Percentiles rank a stretch among this genome's conserved stretches.
phyloP scores from a whole-genome alignment of 2,888 invertebrate genomes.

The Dasypolia templi region DNA sequence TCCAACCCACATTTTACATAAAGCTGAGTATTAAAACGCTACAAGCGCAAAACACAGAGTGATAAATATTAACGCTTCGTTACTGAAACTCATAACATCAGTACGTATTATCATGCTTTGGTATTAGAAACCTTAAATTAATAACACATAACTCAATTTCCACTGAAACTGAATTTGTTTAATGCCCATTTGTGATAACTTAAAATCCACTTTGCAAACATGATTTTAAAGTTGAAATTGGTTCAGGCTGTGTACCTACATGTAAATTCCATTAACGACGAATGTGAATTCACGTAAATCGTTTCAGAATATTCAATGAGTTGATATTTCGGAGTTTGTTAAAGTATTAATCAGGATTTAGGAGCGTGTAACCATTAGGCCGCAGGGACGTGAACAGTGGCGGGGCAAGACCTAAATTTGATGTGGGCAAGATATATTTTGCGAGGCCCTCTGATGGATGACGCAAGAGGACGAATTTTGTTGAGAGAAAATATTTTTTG shows the following conservation, averaged over 20 bases:
- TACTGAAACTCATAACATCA: constrained; percentile 30
- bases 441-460: no score
- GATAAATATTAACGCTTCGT: constrained; percentile 41
- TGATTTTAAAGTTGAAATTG: constrained; percentile 31
- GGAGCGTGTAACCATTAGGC: constrained; percentile 13
- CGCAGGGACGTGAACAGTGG: background rate
- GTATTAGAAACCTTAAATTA: constrained; percentile 25
- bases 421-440: no score
- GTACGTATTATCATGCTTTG: background rate
- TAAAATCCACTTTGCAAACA: constrained; percentile 1
- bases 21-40: constrained; percentile 32
- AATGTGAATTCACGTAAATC: constrained; percentile 26
- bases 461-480: no score
- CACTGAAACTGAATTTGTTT: background rate
- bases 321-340: constrained; percentile 36
- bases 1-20: constrained; percentile 7
- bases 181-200: background rate
- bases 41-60: constrained; percentile 21
- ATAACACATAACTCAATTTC: constrained; percentile 10
- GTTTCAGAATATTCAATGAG: constrained; percentile 27
- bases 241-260: background rate
- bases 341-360: constrained; percentile 33
- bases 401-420: no score
- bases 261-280: constrained; percentile 32
- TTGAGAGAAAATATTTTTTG: no score